phyloP scores from a whole-genome alignment of 2,797 vertebrate genomes.

The Saxicola maurus region DNA sequence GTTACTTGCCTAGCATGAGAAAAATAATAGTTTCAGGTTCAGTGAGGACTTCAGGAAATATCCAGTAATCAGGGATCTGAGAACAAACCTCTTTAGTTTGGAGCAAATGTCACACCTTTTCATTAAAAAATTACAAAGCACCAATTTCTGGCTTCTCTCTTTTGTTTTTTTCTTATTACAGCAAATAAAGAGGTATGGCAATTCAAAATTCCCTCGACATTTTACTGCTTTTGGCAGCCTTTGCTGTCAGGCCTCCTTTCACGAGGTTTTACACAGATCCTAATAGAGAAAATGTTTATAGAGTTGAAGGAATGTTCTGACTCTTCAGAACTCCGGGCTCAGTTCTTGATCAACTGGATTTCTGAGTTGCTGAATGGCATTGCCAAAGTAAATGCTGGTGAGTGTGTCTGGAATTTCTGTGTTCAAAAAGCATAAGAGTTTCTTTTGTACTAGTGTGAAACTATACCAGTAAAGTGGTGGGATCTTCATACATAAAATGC shows the following conservation, averaged over 20 bases:
- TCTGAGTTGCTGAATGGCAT: conserved; percentile 83
- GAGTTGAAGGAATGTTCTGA: conserved; percentile 76
- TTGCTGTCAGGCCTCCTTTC: conserved; percentile 84
- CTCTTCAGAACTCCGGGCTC: conserved; percentile 60
- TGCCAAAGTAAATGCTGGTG: conserved; percentile 75
- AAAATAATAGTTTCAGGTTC: not conserved
- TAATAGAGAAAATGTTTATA: conserved; percentile 85
- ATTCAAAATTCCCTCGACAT: conserved; percentile 70
- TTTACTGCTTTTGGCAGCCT: conserved; percentile 90
- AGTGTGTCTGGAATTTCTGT: conserved; percentile 8
- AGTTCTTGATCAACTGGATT: conserved; percentile 87
- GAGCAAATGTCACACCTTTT: not conserved
- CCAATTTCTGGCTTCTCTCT: not conserved
- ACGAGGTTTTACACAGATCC: conserved; percentile 74
- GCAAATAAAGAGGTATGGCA: conserved; percentile 43
- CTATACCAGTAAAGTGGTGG: not conserved
- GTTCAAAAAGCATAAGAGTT: not conserved
- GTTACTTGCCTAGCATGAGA: not conserved
- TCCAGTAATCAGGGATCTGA: not conserved
- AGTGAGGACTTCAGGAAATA: not conserved
- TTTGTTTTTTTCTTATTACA: not conserved
- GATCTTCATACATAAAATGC: not conserved
- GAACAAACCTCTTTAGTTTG: not conserved
- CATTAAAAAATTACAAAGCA: not conserved
- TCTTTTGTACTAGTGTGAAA: not conserved